Percentiles rank a stretch among this genome's conserved stretches.
Conservation (phyloP, 2,113 vertebrate genomes). For the Laticauda laticaudata region DNA sequence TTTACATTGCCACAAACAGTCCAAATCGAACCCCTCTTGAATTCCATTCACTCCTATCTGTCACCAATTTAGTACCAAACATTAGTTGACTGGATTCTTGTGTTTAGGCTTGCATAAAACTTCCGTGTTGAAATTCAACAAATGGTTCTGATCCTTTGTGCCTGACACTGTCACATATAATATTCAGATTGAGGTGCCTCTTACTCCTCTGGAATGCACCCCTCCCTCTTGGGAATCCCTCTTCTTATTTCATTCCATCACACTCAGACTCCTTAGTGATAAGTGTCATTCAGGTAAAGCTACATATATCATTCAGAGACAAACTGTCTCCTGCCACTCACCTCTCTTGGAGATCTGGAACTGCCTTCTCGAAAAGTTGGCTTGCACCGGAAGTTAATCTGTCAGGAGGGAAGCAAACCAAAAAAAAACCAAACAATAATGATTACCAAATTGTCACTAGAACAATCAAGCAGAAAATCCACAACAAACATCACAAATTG, state of each 20-base stretch:
- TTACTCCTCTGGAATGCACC: neutral
- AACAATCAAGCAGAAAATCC: neutral
- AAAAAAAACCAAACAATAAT: neutral
- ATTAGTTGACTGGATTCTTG: neutral
- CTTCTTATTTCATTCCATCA: neutral
- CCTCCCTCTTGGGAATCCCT: neutral
- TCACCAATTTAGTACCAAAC: neutral
- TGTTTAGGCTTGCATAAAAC: neutral
- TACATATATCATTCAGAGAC: neutral
- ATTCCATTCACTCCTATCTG: no score
- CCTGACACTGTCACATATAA: neutral
- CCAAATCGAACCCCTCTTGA: neutral
- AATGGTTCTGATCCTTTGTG: neutral
- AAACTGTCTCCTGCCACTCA: conserved; percentile 67
- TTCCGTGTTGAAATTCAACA: neutral
- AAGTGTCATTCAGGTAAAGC: neutral
- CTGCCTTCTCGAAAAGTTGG: conserved; percentile 95
- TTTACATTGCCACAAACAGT: neutral
- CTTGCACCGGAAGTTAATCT: conserved; percentile 99
- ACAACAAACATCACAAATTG: neutral
- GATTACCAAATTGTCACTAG: no score
- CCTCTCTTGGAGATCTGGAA: conserved; percentile 89
- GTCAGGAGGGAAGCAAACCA: conserved; percentile 55
- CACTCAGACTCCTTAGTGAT: neutral
- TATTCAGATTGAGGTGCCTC: neutral